Evolutionary conservation across 37 sponge, comb jelly and placozoan genomes (phyloP), one percentile per base, ranked within the genome.

Genomic region (Ephydatia muelleri): DNA sequence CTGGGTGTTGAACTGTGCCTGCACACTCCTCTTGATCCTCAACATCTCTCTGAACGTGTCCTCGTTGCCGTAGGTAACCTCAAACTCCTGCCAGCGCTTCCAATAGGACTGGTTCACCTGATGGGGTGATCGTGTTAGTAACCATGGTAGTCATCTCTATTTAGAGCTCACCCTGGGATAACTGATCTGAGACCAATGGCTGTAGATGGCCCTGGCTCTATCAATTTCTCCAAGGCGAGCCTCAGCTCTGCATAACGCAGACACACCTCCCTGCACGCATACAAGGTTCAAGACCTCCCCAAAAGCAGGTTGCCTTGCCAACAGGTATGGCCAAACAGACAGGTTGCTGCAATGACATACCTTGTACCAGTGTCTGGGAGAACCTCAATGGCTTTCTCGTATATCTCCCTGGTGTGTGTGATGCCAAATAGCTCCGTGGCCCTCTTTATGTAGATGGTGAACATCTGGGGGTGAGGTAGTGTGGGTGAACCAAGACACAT

Each of bases 11-110:
- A 69, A 98, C 87, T 98, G 94, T n/a, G 97, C 99, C 70, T 96
- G 97, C 8, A 98, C 91, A 49, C 97, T 98, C 25, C 99, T 92
- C 82, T 98, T 98, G 35, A 98, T 96, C 14, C 99, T 87, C 79
- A 98, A 90, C 99, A 98, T 96, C 84, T 98, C 99, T 39, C 97
- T 83, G 79, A 96, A 98, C 27, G 99, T 96, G 78, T 98, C 99
- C 87, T 98, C 99, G 73, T 96, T 98, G 48, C 99, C 99, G 85
- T 98, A 93, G 68, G 80, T 80, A 48, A 98, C 97, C 73, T 98
- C 99, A 91, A 96, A 98, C 78, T 91, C 95, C 71, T 98, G 95
- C 99, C 99, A 98, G 22, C 87, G 85, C 91, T 95, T 92, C 96
- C 96, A 97, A 70, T 86, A 97, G 14, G 84, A 81, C 81, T 91